These are phyloP conservation scores for Helleia helle DNA, from an alignment of 2,888 invertebrate genomes.

Conservation along the genomic window DNA sequence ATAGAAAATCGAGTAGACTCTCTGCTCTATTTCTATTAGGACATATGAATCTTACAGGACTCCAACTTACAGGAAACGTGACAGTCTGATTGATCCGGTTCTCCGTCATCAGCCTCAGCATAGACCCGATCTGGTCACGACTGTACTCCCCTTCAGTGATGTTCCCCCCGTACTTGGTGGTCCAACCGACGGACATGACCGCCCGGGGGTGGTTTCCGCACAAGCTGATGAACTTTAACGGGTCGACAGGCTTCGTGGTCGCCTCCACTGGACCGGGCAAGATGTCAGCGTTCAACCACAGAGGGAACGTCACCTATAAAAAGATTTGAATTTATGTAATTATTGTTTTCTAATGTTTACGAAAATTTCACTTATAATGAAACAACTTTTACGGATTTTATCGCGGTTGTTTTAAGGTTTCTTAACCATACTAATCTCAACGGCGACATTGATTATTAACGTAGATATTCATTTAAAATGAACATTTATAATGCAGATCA, in stretches of 20 bases:
- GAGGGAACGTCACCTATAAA: slow-evolving; percentile 80
- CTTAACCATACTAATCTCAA: too few species aligned
- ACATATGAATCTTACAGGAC: too few species aligned
- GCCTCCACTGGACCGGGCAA: slow-evolving; percentile 81
- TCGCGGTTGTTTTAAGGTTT: too few species aligned
- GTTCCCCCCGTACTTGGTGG: slow-evolving; percentile 76
- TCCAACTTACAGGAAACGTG: slow-evolving; percentile 82
- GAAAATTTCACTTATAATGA: too few species aligned
- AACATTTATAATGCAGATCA: too few species aligned
- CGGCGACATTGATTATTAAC: too few species aligned
- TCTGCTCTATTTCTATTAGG: too few species aligned
- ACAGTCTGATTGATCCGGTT: slow-evolving; percentile 77
- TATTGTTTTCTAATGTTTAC: too few species aligned
- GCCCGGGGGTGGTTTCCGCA: slow-evolving; percentile 75
- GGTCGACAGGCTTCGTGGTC: slow-evolving; percentile 74
- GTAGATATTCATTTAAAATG: too few species aligned
- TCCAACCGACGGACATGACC: slow-evolving; percentile 90
- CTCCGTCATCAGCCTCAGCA: slow-evolving; percentile 75
- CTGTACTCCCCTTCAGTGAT: slow-evolving; percentile 76
- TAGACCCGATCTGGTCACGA: slow-evolving; percentile 76
- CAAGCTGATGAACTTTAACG: slow-evolving; percentile 75
- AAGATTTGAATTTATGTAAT: too few species aligned
- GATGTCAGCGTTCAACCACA: slow-evolving; percentile 94
- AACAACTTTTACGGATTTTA: too few species aligned
- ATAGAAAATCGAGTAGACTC: too few species aligned